phyloP scores from a whole-genome alignment of 2,888 invertebrate species.

The Mylabris sibirica region DNA sequence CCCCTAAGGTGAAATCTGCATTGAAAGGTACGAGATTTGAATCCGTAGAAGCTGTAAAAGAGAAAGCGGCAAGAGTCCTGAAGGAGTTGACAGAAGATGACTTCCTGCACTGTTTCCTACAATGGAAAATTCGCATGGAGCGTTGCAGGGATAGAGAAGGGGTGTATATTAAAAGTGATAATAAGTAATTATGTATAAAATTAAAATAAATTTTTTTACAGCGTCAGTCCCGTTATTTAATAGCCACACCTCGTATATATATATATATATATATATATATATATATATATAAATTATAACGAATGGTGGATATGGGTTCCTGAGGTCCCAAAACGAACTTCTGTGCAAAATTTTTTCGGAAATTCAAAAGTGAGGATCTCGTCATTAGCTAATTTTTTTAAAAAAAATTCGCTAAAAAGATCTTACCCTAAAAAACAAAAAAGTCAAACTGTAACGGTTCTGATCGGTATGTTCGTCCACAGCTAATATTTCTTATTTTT shows the following conservation, averaged over 20 bases:
- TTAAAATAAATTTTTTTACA: background rate
- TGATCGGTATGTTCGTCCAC: no score
- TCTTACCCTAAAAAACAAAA: no score
- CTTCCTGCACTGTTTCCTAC: background rate
- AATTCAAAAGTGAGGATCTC: no score
- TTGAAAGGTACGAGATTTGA: constrained; percentile 17
- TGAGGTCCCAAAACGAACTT: no score
- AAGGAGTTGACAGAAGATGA: constrained; percentile 15
- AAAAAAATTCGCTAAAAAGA: no score
- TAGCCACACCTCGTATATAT: background rate
- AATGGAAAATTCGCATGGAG: background rate
- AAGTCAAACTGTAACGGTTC: no score
- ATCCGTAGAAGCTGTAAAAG: constrained; percentile 17
- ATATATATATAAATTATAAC: no score
- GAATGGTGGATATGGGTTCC: no score
- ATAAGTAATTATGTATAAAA: background rate
- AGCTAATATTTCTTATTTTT: no score
- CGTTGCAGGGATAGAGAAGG: background rate
- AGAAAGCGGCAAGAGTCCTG: constrained; percentile 13
- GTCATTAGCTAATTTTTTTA: no score
- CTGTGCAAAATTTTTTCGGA: no score
- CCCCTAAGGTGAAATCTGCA: constrained; percentile 14
- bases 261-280: no score
- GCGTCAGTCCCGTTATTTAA: background rate
- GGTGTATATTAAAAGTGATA: background rate